Base-by-base conservation (phyloP, 2,797 vertebrate species). In the Sternotherus odoratus region DNA sequence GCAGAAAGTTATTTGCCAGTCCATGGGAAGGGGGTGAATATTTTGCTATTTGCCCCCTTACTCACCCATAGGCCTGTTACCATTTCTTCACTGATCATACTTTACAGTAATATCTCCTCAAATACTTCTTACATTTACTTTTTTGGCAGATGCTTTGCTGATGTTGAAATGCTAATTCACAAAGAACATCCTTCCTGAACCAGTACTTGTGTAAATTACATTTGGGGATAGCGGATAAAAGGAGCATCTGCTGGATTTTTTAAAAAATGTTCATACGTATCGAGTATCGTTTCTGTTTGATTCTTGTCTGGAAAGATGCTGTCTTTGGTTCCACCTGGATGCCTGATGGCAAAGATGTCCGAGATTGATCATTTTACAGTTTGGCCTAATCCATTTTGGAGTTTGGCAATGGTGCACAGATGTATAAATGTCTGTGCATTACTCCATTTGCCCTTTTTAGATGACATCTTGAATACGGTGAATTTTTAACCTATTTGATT, bases 281-380 rank as follows among this genome's bases (percentile, higher is more conserved):
- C 15, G 53, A 79, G 11, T 10, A 26, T 82, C 53, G 39, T 72
- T 15, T 17, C 21, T 5, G 3, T 90, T 81, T n/a, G 19, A 56
- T 54, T 74, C 89, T 39, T 48, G 66, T 82, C 56, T 33, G 60
- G 50, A 90, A 10, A 28, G 23, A 79, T 83, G 26, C 4, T 77
- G 28, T 85, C 3, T 79, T 79, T 77, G 49, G 46, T 85, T 48
- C 48, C 91, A 66, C 56, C 54, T 87, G 19, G 26, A 36, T 87
- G 60, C 16, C n/a, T 87, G 54, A 53, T 72, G 78, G 77, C 74
- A 74, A 39, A 60, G 3, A 8, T 33, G n/a, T 72, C 46, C 86
- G 89, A 87, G 54, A 39, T 53, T 69, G 46, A 53, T 91, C 69
- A 77, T 86, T 92, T 91, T 88, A 86, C 57, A n/a, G 63, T 75